These are phyloP conservation scores for Isotomurus palustris DNA, from an alignment of 2,888 invertebrate genomes.

Conservation along the genomic window DNA sequence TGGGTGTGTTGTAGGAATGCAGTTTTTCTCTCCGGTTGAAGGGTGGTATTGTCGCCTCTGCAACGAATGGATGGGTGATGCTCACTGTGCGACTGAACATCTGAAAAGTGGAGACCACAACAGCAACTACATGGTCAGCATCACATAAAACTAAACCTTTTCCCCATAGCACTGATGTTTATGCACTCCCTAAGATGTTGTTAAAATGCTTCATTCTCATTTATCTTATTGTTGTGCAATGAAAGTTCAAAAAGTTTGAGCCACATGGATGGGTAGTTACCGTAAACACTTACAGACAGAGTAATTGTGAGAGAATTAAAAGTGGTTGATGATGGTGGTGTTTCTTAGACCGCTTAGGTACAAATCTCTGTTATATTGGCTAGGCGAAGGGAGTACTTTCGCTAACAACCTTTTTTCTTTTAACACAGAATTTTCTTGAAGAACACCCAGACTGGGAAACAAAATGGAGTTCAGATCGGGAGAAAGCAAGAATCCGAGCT, in stretches of 20 bases:
- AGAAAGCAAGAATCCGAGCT: conserved; percentile 59
- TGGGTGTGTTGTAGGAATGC: conserved; percentile 64
- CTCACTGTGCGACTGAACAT: conserved; percentile 81
- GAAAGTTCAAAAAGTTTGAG: too few species aligned
- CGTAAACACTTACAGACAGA: too few species aligned
- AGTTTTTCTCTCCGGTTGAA: conserved; percentile 80
- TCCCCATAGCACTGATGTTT: too few species aligned
- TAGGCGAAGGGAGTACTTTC: too few species aligned
- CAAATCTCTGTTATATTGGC: too few species aligned
- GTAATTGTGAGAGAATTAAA: too few species aligned
- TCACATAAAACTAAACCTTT: conserved; percentile 8
- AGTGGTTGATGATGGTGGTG: too few species aligned
- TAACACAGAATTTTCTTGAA: conserved; percentile 67
- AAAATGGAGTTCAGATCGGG: conserved; percentile 78
- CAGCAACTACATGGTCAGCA: conserved; percentile 71
- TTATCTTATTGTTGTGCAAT: too few species aligned
- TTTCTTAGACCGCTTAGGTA: conserved; percentile 10
- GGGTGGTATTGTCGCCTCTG: conserved; percentile 89
- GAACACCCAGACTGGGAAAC: conserved; percentile 84
- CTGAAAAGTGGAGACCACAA: conserved; percentile 74
- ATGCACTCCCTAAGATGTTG: too few species aligned
- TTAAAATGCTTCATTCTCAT: too few species aligned
- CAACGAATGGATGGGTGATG: conserved; percentile 79
- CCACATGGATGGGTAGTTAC: too few species aligned
- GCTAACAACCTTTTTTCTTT: not conserved